phyloP scores from a whole-genome alignment of 2,888 invertebrate genomes.

The Limnephilus lunatus region DNA sequence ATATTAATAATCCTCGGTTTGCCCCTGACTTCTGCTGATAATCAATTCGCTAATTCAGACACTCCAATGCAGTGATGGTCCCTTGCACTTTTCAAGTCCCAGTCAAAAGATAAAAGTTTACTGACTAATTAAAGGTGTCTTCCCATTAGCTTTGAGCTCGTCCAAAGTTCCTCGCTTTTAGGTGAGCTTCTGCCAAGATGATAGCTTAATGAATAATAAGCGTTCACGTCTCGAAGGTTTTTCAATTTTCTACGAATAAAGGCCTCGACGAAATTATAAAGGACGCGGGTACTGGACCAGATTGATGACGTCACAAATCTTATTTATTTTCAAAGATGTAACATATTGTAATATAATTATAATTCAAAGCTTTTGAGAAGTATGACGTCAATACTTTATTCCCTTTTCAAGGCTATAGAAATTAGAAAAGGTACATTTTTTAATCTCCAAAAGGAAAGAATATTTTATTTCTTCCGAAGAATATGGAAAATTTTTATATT shows the following conservation, averaged over 20 bases:
- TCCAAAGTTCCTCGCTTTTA: not conserved
- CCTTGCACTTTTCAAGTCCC: constrained; percentile 58
- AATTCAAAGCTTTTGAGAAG: not conserved
- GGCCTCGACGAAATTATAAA: not conserved
- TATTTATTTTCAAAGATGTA: not conserved
- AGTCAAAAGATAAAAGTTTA: constrained; percentile 54
- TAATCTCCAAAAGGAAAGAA: not conserved
- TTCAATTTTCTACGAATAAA: constrained; percentile 44
- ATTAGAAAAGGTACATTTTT: not conserved
- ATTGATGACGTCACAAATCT: not conserved
- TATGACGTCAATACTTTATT: not conserved
- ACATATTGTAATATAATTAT: not conserved
- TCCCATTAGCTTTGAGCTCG: constrained; percentile 58
- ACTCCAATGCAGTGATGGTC: constrained; percentile 42
- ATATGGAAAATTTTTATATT: not conserved
- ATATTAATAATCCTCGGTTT: not conserved
- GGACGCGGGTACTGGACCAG: not conserved
- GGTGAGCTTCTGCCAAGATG: constrained; percentile 33
- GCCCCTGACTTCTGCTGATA: constrained; percentile 37
- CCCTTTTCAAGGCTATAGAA: not conserved
- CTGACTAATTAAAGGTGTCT: constrained; percentile 60
- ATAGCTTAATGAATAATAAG: constrained; percentile 54
- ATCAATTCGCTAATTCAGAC: constrained; percentile 55
- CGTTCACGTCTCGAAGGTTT: constrained; percentile 49
- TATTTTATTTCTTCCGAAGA: not conserved